phyloP scores from a whole-genome alignment of 1,140 invertebrate genomes.

The Latrodectus geometricus region DNA sequence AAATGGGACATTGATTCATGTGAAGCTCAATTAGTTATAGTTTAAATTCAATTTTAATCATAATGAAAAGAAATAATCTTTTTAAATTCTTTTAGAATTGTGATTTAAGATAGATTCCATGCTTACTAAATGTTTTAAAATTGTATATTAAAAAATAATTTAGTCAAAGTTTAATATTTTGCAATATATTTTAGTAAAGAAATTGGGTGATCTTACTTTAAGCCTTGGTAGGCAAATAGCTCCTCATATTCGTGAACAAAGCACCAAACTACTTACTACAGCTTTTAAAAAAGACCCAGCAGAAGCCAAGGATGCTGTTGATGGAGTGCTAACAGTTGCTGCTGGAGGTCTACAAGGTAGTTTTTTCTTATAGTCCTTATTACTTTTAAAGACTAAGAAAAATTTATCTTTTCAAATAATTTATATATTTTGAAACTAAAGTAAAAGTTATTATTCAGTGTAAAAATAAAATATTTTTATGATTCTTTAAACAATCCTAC shows the following conservation, averaged over 20 bases:
- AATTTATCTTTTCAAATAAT: neutral
- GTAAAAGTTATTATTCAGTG: no score
- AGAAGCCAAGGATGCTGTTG: constrained; percentile 74
- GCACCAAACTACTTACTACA: constrained; percentile 73
- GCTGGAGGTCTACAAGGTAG: constrained; percentile 76
- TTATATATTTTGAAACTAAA: neutral
- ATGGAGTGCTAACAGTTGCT: constrained; percentile 76
- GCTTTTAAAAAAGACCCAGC: constrained; percentile 71
- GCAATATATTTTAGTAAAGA: constrained; percentile 70
- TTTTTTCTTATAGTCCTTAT: neutral
- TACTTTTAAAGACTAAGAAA: neutral
- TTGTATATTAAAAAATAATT: no score
- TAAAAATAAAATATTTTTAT: no score
- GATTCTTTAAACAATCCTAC: no score
- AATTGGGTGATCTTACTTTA: constrained; percentile 76
- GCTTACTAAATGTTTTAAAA: no score
- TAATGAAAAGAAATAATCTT: no score
- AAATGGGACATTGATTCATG: no score
- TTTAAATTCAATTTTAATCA: no score
- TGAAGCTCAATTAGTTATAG: no score
- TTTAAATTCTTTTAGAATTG: no score
- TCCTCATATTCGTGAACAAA: constrained; percentile 77
- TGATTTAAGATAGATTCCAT: no score
- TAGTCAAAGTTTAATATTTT: no score
- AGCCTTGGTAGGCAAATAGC: constrained; percentile 75